A percentile compares a stretch with the other conserved stretches of the same genome.
Conservation (phyloP, 2,113 vertebrate species). For the Serinus canaria region DNA sequence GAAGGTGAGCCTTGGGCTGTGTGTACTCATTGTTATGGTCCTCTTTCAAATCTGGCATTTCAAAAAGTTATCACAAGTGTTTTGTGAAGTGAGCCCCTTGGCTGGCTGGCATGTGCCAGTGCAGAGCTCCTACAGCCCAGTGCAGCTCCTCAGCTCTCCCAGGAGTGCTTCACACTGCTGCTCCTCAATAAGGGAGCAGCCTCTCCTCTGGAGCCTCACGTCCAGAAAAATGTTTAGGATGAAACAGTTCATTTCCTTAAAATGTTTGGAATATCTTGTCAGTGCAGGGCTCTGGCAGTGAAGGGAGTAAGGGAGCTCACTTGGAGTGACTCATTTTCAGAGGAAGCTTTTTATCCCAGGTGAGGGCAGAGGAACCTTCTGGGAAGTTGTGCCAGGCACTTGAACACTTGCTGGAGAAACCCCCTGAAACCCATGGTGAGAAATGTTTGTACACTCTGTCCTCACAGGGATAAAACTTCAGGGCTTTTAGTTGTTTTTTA, state of each 20-base stretch:
- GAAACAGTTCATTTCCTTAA: neutral
- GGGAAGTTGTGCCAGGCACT: neutral
- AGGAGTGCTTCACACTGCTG: neutral
- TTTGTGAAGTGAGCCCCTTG: neutral
- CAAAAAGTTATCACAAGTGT: neutral
- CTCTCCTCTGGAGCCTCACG: neutral
- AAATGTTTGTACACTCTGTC: neutral
- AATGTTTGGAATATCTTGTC: neutral
- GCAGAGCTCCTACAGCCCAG: neutral
- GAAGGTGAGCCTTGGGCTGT: neutral
- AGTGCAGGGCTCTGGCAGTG: neutral
- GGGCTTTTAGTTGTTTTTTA: neutral
- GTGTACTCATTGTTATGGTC: neutral
- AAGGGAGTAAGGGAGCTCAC: neutral
- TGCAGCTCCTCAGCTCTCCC: neutral
- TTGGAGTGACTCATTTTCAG: neutral
- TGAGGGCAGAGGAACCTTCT: neutral
- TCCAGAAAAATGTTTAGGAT: neutral
- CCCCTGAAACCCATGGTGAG: neutral
- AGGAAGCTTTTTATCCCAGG: neutral
- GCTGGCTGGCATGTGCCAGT: neutral
- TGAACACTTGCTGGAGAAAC: neutral
- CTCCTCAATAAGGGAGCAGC: neutral
- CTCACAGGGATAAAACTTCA: neutral
- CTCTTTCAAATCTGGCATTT: neutral